These are phyloP conservation scores for Rousettus madagascariensis DNA, from an alignment of 2,797 vertebrate species.

Conservation along the genomic window DNA sequence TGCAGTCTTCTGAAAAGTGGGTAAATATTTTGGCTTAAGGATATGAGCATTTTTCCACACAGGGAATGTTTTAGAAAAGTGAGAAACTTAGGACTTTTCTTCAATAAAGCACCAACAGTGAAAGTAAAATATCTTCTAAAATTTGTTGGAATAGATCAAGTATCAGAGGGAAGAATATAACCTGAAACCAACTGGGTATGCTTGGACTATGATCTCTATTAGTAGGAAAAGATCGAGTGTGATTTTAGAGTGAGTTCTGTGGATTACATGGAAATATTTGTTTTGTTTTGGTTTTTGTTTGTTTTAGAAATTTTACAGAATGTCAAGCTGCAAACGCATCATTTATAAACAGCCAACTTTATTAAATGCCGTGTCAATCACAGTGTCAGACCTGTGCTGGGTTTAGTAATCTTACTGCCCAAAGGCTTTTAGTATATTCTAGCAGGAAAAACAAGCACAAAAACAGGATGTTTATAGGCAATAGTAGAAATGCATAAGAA, in stretches of 20 bases:
- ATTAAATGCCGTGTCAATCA: not conserved
- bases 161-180: not conserved
- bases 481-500: not conserved
- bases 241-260: not conserved
- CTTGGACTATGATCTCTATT: not conserved
- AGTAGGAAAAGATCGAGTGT: not conserved
- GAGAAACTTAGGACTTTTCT: not conserved
- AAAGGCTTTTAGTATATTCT: not conserved
- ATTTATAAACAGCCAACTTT: not conserved
- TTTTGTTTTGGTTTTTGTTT: not conserved
- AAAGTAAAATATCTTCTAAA: not conserved
- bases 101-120: not conserved
- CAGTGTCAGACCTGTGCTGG: not conserved
- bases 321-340: not conserved
- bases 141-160: not conserved
- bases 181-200: not conserved
- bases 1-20: not conserved
- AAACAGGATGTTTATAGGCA: not conserved
- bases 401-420: not conserved
- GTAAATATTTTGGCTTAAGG: not conserved
- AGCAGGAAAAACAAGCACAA: not conserved
- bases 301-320: slow-evolving; percentile 40
- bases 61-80: not conserved
- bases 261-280: not conserved
- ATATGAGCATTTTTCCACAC: not conserved